A percentile compares a stretch with the other conserved stretches of the same genome.
Conservation (phyloP, 2,888 invertebrate genomes). For the Metacarcinus magister region DNA sequence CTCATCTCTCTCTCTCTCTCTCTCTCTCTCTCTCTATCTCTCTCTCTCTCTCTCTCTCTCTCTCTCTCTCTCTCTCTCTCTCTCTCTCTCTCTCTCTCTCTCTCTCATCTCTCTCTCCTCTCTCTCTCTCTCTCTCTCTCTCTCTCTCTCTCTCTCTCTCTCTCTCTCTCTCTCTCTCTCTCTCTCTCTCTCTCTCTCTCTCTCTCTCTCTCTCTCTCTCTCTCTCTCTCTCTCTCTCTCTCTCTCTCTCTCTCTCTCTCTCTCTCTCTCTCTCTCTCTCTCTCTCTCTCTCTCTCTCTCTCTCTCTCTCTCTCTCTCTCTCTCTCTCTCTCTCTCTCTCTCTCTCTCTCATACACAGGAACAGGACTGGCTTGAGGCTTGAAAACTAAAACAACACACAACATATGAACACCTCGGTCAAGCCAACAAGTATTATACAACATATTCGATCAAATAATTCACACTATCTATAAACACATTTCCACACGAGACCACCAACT, state of each 20-base stretch:
- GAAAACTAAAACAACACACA: neutral
- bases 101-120: neutral
- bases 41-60: slow-evolving; percentile 58
- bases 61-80: slow-evolving; percentile 43
- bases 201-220: slow-evolving; percentile 60
- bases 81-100: slow-evolving; percentile 67
- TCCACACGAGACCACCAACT: no score
- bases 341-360: neutral
- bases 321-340: slow-evolving; percentile 58
- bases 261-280: slow-evolving; percentile 66
- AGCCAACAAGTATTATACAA: neutral
- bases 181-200: slow-evolving; percentile 65
- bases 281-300: slow-evolving; percentile 57
- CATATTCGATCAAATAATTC: neutral
- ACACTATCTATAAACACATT: no score
- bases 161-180: slow-evolving; percentile 47
- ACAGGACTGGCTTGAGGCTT: neutral
- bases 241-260: slow-evolving; percentile 54
- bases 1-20: slow-evolving; percentile 60
- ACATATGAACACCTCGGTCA: neutral
- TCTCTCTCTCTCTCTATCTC: slow-evolving; percentile 49
- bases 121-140: slow-evolving; percentile 53
- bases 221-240: slow-evolving; percentile 52
- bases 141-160: slow-evolving; percentile 56
- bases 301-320: slow-evolving; percentile 55